A percentile compares a stretch with the other conserved stretches of the same genome.
Conservation (phyloP, 2,797 vertebrate species). For the Syndactyla subalaris region DNA sequence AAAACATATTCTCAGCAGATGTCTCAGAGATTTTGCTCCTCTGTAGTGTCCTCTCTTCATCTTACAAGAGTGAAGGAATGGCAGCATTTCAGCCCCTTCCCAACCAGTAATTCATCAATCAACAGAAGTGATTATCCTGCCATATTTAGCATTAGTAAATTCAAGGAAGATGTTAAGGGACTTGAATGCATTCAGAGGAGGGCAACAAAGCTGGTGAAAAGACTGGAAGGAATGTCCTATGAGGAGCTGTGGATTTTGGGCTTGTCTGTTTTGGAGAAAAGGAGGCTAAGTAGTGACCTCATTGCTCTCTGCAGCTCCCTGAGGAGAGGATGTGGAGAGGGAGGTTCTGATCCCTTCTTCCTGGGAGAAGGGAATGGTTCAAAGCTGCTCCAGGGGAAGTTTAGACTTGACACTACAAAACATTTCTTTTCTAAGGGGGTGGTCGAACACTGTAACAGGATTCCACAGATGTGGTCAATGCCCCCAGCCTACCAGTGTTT, state of each 20-base stretch:
- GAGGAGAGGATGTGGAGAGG: not conserved
- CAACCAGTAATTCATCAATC: not conserved
- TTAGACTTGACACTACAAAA: not conserved
- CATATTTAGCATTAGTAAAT: not conserved
- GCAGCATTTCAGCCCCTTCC: not conserved
- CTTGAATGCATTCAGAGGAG: not conserved
- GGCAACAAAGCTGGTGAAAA: not conserved
- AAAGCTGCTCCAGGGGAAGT: not conserved
- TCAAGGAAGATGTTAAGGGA: not conserved
- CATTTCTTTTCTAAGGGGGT: not conserved
- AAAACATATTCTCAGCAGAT: not conserved
- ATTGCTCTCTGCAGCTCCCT: not conserved
- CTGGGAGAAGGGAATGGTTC: not conserved
- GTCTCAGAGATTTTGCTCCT: not conserved
- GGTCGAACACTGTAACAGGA: not conserved
- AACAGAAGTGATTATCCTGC: not conserved
- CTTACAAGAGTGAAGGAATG: not conserved
- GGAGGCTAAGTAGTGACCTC: not conserved
- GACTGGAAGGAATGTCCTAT: not conserved
- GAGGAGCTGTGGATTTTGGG: not conserved
- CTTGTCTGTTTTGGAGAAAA: not conserved
- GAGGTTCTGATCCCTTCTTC: not conserved
- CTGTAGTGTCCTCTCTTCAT: not conserved
- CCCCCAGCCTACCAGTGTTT: not conserved
- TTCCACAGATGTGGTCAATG: not conserved